These are phyloP conservation scores for Cerastis rubricosa DNA, from an alignment of 2,888 invertebrate species.

Conservation along the genomic window DNA sequence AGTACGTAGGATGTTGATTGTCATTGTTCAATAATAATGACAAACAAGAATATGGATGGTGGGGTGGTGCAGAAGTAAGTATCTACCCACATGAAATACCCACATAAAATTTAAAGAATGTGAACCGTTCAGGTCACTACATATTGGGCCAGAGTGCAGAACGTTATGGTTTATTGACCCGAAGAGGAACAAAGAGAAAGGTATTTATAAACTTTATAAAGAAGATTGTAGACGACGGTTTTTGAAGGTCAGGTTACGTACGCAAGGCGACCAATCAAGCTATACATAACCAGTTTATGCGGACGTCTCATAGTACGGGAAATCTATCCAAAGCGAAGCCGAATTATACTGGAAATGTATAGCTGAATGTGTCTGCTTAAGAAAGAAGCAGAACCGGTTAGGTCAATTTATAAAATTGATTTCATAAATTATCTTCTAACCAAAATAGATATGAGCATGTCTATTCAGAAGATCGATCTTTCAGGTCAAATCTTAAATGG, in stretches of 20 bases:
- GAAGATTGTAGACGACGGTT: not conserved
- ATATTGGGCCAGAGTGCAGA: not conserved
- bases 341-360: too few relatives aligned
- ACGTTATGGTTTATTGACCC: not conserved
- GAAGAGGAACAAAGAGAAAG: not conserved
- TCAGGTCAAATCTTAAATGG: conserved; percentile 7
- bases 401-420: not conserved
- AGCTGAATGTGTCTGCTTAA: not conserved
- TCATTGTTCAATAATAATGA: not conserved
- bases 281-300: too few relatives aligned
- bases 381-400: not conserved
- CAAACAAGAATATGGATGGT: not conserved
- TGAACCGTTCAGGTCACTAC: not conserved
- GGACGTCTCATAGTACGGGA: too few relatives aligned
- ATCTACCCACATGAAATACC: not conserved
- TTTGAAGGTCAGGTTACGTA: not conserved
- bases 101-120: not conserved
- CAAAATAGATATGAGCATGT: not conserved
- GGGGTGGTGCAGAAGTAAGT: not conserved
- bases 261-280: too few relatives aligned
- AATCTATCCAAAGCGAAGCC: too few relatives aligned
- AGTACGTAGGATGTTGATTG: not conserved
- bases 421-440: not conserved
- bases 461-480: not conserved
- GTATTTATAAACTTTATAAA: not conserved